These are phyloP conservation scores for Battus philenor DNA, from an alignment of 1,140 invertebrate species.

Conservation along the genomic window DNA sequence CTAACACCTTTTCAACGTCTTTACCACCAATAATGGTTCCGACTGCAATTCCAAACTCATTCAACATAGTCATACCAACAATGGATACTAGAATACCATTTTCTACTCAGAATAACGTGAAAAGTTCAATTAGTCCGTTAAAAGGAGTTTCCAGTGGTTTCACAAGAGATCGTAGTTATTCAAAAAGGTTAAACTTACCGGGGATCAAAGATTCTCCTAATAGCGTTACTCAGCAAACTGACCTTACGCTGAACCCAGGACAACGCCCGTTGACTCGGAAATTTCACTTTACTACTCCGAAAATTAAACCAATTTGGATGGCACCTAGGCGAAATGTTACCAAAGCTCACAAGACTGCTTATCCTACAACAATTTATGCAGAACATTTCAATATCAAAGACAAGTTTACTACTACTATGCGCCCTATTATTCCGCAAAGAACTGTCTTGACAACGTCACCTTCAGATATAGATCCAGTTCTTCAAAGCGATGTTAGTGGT, in stretches of 20 bases:
- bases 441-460: conserved; percentile 52
- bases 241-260: conserved; percentile 24
- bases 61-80: conserved; percentile 16
- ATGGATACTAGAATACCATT: conserved; percentile 25
- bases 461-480: conserved; percentile 63
- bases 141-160: conserved; percentile 39
- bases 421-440: conserved; percentile 26
- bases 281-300: conserved; percentile 57
- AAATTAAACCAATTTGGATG: conserved; percentile 60
- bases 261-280: conserved; percentile 37
- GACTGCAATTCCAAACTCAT: conserved; percentile 12
- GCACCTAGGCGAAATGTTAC: conserved; percentile 48
- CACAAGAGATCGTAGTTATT: conserved; percentile 53
- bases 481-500: conserved; percentile 53
- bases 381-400: conserved; percentile 68
- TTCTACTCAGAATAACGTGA: conserved; percentile 46
- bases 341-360: conserved; percentile 27
- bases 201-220: conserved; percentile 55
- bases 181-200: conserved; percentile 53
- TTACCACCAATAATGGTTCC: conserved; percentile 22
- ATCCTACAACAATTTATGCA: conserved; percentile 58
- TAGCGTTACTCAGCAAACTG: conserved; percentile 46
- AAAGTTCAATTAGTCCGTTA: conserved; percentile 33
- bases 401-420: conserved; percentile 34
- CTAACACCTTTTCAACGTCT: conserved; percentile 21